Conservation (phyloP, 2,113 vertebrate species). For the Carassius gibelio region DNA sequence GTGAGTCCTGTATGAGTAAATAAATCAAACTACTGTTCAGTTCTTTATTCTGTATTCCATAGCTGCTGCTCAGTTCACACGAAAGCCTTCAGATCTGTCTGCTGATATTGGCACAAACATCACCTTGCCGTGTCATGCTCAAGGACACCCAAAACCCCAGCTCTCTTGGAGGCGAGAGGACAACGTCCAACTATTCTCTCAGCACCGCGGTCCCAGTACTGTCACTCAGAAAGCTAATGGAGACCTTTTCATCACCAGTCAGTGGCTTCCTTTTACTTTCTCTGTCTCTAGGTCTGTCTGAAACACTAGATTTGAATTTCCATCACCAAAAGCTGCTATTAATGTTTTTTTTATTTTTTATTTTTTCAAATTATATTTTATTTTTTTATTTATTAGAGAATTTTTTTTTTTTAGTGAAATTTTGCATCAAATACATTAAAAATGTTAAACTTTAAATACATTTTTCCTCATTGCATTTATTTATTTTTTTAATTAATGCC, state of each 20-base stretch:
- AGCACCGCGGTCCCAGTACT: slow-evolving; percentile 71
- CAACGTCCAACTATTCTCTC: slow-evolving; percentile 75
- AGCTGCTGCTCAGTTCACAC: slow-evolving; percentile 87
- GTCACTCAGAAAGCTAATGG: slow-evolving; percentile 79
- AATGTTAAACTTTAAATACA: background rate
- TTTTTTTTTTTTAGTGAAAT: background rate
- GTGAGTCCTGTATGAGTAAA: background rate
- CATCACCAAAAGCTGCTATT: background rate
- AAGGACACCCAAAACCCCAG: slow-evolving; percentile 86
- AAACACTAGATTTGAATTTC: background rate
- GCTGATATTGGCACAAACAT: slow-evolving; percentile 86
- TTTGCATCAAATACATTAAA: background rate
- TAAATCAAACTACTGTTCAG: background rate
- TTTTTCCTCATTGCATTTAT: background rate
- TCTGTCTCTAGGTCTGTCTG: background rate
- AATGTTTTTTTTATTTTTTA: background rate
- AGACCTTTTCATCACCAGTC: slow-evolving; percentile 84
- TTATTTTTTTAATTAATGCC: background rate
- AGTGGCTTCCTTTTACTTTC: slow-evolving; percentile 39
- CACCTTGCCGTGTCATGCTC: slow-evolving; percentile 81
- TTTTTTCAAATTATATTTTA: no score
- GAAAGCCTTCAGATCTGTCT: slow-evolving; percentile 80
- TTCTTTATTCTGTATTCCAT: slow-evolving; percentile 15
- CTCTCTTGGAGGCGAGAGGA: slow-evolving; percentile 85
- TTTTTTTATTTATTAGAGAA: no score